Percentiles rank a stretch among this genome's conserved stretches.
Conservation (phyloP, 2,113 vertebrate species). For the Hydrochoerus hydrochaeris region DNA sequence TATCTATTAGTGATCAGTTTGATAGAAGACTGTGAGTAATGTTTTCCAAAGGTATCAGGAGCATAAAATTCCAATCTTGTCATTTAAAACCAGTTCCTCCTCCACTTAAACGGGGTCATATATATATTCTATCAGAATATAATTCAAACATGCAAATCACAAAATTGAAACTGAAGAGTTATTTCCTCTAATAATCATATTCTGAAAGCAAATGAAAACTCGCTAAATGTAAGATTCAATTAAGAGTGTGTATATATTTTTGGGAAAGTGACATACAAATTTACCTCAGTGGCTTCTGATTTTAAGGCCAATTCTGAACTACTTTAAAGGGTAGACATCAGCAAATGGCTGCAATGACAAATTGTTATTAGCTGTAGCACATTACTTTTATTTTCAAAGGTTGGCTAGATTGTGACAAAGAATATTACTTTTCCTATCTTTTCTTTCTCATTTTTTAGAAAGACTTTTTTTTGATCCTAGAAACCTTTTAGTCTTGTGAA, state of each 20-base stretch:
- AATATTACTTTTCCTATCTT: not conserved
- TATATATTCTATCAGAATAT: not conserved
- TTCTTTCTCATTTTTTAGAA: not conserved
- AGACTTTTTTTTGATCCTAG: not conserved
- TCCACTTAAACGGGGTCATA: not conserved
- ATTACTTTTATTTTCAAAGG: constrained; percentile 6
- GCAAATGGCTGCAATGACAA: constrained; percentile 7
- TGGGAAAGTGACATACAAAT: not conserved
- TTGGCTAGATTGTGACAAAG: constrained; percentile 24
- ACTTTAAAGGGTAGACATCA: constrained; percentile 30
- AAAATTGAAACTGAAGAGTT: constrained; percentile 4
- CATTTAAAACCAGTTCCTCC: not conserved
- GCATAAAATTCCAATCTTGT: constrained; percentile 8
- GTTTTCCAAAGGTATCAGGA: not conserved
- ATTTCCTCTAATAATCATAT: not conserved
- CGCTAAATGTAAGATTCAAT: not conserved
- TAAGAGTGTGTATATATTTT: not conserved
- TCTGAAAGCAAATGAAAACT: not conserved
- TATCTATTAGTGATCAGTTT: not conserved
- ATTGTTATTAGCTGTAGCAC: constrained; percentile 19
- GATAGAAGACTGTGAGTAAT: not conserved
- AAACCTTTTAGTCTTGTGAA: constrained; percentile 39
- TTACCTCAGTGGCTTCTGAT: constrained; percentile 23
- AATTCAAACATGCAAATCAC: not conserved
- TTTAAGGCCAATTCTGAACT: not conserved